phyloP scores from a whole-genome alignment of 2,888 invertebrate genomes.

The Agrenia bidenticulata region DNA sequence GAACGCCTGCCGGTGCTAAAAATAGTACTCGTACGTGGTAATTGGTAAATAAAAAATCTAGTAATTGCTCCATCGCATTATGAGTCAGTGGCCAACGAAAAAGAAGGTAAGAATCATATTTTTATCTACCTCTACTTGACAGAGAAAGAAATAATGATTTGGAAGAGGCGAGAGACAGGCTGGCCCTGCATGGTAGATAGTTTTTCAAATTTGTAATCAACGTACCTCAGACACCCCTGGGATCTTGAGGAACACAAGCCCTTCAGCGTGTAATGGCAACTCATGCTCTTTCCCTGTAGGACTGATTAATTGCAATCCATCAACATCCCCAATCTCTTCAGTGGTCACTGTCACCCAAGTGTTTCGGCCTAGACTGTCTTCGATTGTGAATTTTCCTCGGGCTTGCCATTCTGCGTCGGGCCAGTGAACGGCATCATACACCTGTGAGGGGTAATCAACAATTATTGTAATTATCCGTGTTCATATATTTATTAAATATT shows the following conservation, averaged over 20 bases:
- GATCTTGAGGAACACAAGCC: conserved; percentile 51
- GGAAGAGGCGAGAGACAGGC: background rate
- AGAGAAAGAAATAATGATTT: conserved; percentile 38
- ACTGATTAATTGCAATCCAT: conserved; percentile 53
- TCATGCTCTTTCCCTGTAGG: conserved; percentile 53
- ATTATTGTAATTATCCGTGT: conserved; percentile 1
- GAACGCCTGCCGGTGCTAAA: conserved; percentile 4
- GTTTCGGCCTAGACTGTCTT: conserved; percentile 52
- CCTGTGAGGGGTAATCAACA: conserved; percentile 30
- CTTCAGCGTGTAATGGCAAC: conserved; percentile 52
- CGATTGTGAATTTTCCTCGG: conserved; percentile 52
- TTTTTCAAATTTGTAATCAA: background rate
- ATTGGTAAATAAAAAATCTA: conserved; percentile 11
- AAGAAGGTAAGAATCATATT: background rate
- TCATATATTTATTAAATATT: background rate
- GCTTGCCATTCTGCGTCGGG: conserved; percentile 51
- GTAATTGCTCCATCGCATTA: background rate
- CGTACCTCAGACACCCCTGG: conserved; percentile 53
- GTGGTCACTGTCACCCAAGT: conserved; percentile 53
- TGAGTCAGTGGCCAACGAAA: background rate
- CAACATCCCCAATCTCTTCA: conserved; percentile 53
- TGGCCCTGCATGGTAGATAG: background rate
- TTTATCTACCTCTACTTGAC: conserved; percentile 21
- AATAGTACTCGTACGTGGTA: conserved; percentile 15
- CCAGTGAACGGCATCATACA: conserved; percentile 51